phyloP scores from a whole-genome alignment of 2,888 invertebrate genomes.

The Pyrgus malvae region DNA sequence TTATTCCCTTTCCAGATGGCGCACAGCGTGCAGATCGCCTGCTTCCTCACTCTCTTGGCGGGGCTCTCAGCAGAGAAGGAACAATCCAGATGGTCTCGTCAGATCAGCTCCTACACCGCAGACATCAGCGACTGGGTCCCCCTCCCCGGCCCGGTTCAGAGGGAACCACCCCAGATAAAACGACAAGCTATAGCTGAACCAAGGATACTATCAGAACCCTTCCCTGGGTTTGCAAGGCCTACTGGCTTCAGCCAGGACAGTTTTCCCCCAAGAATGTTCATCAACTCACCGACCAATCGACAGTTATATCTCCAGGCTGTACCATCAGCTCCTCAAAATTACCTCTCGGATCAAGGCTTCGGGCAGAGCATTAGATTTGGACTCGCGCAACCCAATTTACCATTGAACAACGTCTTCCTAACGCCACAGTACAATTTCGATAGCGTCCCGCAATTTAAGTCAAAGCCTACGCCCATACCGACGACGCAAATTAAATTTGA shows the following conservation, averaged over 20 bases:
- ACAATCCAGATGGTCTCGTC: slow-evolving; percentile 72
- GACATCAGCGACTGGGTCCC: slow-evolving; percentile 76
- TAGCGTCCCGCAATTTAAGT: slow-evolving; percentile 49
- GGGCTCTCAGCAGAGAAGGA: slow-evolving; percentile 52
- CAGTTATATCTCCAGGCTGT: slow-evolving; percentile 71
- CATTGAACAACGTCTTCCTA: slow-evolving; percentile 66
- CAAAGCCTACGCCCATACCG: slow-evolving; percentile 45
- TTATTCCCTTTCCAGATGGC: slow-evolving; percentile 59
- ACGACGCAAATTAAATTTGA: slow-evolving; percentile 58
- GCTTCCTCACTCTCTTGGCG: slow-evolving; percentile 52
- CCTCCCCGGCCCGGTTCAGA: slow-evolving; percentile 57
- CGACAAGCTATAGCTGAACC: slow-evolving; percentile 74
- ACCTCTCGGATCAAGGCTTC: slow-evolving; percentile 67
- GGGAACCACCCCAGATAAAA: slow-evolving; percentile 55
- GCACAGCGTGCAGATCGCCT: slow-evolving; percentile 53
- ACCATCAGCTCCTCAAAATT: slow-evolving; percentile 74
- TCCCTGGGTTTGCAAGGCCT: slow-evolving; percentile 48
- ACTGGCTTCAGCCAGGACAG: slow-evolving; percentile 54
- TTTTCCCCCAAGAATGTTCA: slow-evolving; percentile 60
- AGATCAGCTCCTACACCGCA: slow-evolving; percentile 72
- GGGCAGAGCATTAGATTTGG: slow-evolving; percentile 69
- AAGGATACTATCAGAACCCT: slow-evolving; percentile 69
- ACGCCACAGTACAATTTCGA: slow-evolving; percentile 63
- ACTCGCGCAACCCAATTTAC: slow-evolving; percentile 64
- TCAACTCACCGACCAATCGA: slow-evolving; percentile 57